Evolutionary conservation across 2,113 vertebrate species (phyloP), one percentile per base, ranked within the genome.

Genomic region (Hylia prasina): DNA sequence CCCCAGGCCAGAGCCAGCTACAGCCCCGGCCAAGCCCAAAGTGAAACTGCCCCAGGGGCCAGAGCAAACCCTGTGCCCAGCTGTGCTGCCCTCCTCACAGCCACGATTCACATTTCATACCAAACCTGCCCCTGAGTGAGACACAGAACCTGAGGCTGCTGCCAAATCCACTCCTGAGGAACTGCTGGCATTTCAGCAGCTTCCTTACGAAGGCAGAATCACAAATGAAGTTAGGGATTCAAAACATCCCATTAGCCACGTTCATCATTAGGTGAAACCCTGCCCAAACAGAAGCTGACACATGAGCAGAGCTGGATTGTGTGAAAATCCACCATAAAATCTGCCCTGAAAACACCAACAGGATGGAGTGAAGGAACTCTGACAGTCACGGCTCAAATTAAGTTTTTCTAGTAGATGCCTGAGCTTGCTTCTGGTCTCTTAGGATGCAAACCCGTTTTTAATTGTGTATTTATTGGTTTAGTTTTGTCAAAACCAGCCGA

Each of bases 371-470:
- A 61, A 70, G 60, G 58, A 63, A 86, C 39, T 7, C 63, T 61
- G 73, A 72, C 37, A 68, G 39, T 18, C 58, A 42, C 21, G 50
- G 8, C 61, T 44, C 47, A 40, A 25, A 48, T 31, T 11, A 11
- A 30, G 27, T 27, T 81, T 30, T 65, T 10, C 40, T 48, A 37
- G 72, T 7, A 22, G 44, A 28, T 27, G 44, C 37, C 71, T 88
- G 91, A 95, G 82, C 91, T 88, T 73, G 70, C 58, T 90, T 88
- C 90, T 71, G 54, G 35, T 83, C 71, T 93, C 90, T 85, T n/a
- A 68, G 37, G 75, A 73, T 77, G 56, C 30, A 90, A 93, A 86
- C 30, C 20, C 37, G 47, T 73, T 90, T 82, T 84, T 15, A 71
- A 35, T 7, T 31, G 30, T 17, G 30, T 19, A 23, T 51, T 68